Evolutionary conservation across 1,140 invertebrate genomes (phyloP).

Genomic region (Pentalonia nigronervosa): DNA sequence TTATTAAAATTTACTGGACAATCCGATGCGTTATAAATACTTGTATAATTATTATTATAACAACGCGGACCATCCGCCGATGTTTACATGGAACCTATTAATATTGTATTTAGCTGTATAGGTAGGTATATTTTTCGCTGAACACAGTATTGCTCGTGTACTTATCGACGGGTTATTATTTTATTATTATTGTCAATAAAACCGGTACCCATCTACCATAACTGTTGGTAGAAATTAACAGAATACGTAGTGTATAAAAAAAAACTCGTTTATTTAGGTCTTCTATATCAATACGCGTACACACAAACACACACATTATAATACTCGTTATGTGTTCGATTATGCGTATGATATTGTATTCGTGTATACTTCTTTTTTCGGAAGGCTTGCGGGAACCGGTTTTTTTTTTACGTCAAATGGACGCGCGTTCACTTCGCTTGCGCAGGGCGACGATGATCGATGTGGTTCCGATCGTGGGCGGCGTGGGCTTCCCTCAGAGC

Average conservation of each 20-base stretch:
- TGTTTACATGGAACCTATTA: too few relatives aligned
- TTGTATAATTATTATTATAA: background rate
- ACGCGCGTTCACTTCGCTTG: background rate
- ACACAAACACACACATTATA: background rate
- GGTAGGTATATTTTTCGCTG: background rate
- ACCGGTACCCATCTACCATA: background rate
- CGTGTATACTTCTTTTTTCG: background rate
- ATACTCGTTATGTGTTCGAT: slow-evolving; percentile 20
- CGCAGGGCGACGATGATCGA: background rate
- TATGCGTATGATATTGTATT: slow-evolving; percentile 15
- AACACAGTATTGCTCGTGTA: background rate
- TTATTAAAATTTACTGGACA: background rate
- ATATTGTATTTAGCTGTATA: background rate
- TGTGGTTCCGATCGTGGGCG: background rate
- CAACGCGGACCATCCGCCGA: background rate
- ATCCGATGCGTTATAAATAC: background rate
- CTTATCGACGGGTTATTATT: slow-evolving; percentile 31
- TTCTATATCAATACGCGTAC: background rate
- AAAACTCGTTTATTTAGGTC: slow-evolving; percentile 35
- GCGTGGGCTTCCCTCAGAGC: background rate
- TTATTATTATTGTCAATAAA: slow-evolving; percentile 29
- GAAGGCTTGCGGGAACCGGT: slow-evolving; percentile 17
- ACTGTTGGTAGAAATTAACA: background rate
- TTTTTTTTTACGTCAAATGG: background rate
- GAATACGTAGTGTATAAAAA: background rate